Evolutionary conservation across 2,113 vertebrate species (phyloP), one percentile per base, ranked within the genome.

Genomic region (Hyperopisus bebe): DNA sequence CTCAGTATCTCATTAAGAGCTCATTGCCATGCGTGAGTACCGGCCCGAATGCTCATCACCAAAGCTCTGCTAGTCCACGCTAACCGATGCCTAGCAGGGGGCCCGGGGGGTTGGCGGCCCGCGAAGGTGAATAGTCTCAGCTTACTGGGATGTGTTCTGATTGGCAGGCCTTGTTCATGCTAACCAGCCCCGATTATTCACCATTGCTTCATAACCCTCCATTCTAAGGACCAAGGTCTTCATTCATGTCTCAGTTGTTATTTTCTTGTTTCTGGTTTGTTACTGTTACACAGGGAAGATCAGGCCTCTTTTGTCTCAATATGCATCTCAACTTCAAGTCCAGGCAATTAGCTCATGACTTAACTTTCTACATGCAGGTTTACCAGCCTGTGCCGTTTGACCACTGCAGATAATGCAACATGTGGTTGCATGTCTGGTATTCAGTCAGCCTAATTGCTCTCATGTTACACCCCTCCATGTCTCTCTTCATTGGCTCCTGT

Each of bases 1-100:
- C 91, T 92, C 91, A 91, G 90, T 84, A 90, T 91, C 44, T 92
- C 85, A 51, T 93, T 66, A 90, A 88, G 47, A 88, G 24, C 90
- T 39, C 66, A 46, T 91, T 84, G 88, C 89, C 74, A 90, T 88
- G 70, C 31, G 86, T 19, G 19, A n/a, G 82, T 77, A n/a, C 27
- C 39, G 19, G 48, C 66, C 31, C 3, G 13, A 39, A 51, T 2
- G 48, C 74, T 89, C 44, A 35, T 21, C 47, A 3, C 87, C 39
- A 35, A 46, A 82, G 47, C 91, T 35, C 86, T 87, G 80, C 92
- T 89, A 90, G 87, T 58, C 86, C 55, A 87, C 51, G 84, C 89
- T 84, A 84, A 3, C 82, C 3, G 27, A 62, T n/a, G 7, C 7
- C 24, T 58, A 58, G 55, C 55, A 5, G 62, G 10, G 62, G 13